Evolutionary conservation across 2,888 invertebrate genomes (phyloP).

Genomic region (Cistogaster globosa): DNA sequence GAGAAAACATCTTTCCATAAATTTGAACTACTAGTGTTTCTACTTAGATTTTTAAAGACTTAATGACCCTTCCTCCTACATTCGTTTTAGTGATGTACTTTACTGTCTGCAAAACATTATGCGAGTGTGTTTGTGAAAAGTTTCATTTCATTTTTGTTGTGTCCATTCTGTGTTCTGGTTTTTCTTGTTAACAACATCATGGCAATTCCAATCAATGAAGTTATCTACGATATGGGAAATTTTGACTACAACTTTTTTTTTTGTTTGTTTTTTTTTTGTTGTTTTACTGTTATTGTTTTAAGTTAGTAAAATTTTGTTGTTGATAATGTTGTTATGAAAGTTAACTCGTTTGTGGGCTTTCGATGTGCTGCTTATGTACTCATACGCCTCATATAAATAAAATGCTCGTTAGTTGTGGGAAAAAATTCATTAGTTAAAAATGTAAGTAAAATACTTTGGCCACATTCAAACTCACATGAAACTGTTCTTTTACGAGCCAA

Average conservation of each 20-base stretch:
- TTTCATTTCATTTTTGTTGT: conserved; percentile 35
- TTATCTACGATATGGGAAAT: conserved; percentile 72
- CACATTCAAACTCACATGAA: conserved; percentile 15
- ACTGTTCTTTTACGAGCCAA: conserved; percentile 1
- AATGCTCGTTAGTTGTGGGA: conserved; percentile 72
- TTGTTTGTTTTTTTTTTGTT: neutral
- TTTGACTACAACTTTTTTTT: conserved; percentile 44
- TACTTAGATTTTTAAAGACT: neutral
- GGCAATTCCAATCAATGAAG: conserved; percentile 73
- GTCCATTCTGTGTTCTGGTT: conserved; percentile 69
- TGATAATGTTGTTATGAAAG: conserved; percentile 37
- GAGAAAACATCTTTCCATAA: too few relatives aligned
- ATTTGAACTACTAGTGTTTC: neutral
- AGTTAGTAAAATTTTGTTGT: conserved; percentile 36
- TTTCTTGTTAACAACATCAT: conserved; percentile 72
- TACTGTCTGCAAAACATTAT: neutral
- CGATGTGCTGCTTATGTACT: conserved; percentile 57
- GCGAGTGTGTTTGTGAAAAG: conserved; percentile 27
- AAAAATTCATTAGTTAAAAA: conserved; percentile 69
- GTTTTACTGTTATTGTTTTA: conserved; percentile 16
- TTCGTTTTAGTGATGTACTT: conserved; percentile 21
- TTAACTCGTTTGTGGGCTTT: conserved; percentile 68
- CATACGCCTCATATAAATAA: conserved; percentile 49
- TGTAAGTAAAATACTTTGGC: conserved; percentile 58
- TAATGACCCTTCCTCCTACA: neutral